A percentile compares a stretch with the other conserved stretches of the same genome.
Evolutionary conservation across 2,797 vertebrate genomes (phyloP).

Genomic region (Amniataba percoides): DNA sequence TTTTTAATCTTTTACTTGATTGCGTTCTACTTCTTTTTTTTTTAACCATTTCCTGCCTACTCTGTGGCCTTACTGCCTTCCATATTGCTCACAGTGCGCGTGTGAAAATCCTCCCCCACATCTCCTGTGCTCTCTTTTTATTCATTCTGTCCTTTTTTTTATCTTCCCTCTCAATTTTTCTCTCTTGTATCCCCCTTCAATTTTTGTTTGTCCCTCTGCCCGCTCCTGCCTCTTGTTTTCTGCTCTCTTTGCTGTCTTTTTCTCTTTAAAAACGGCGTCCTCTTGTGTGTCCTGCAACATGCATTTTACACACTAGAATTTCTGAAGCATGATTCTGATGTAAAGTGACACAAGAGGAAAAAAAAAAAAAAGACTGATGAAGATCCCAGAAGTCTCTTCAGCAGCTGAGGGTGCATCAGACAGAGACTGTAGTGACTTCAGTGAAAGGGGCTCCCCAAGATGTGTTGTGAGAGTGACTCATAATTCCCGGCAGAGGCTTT

Average conservation of each 20-base stretch:
- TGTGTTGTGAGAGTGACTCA: slow-evolving; percentile 54
- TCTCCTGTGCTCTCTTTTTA: not conserved
- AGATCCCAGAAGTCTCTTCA: slow-evolving; percentile 18
- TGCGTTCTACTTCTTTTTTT: not conserved
- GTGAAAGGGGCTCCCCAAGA: slow-evolving; percentile 45
- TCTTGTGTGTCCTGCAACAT: not conserved
- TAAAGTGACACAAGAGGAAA: not conserved
- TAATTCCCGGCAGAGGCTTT: slow-evolving; percentile 43
- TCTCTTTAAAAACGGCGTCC: not conserved
- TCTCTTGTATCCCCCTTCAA: not conserved
- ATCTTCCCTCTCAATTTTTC: not conserved
- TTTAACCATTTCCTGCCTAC: not conserved
- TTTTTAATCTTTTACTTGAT: not conserved
- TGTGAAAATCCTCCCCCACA: not conserved
- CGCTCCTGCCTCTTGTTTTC: not conserved
- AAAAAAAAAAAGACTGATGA: not conserved
- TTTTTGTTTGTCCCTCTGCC: not conserved
- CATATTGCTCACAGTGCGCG: not conserved
- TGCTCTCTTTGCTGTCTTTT: not conserved
- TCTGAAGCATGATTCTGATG: slow-evolving; percentile 15
- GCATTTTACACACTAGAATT: slow-evolving; percentile 7
- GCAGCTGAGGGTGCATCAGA: slow-evolving; percentile 40
- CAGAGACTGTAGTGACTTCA: slow-evolving; percentile 36
- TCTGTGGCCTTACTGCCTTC: not conserved
- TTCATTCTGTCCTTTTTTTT: not conserved